Percentiles rank a stretch among this genome's conserved stretches.
Evolutionary conservation across 2,113 vertebrate species (phyloP).

Genomic region (Stomatorhinus ivindoensis): DNA sequence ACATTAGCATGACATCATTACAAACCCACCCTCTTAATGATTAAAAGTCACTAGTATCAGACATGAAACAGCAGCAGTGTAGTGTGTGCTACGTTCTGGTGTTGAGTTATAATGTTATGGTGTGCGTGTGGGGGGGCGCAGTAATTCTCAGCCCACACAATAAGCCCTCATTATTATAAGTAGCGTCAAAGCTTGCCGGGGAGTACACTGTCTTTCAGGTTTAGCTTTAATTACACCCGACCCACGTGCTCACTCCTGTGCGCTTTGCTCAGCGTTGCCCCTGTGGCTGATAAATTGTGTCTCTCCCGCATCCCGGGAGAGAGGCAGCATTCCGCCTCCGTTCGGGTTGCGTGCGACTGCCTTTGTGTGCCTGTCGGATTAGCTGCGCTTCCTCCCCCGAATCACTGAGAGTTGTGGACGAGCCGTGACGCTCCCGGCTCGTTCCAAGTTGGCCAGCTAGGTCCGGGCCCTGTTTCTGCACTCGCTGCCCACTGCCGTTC

Average conservation of each 20-base stretch:
- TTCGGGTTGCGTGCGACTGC: not conserved
- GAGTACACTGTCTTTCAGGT: not conserved
- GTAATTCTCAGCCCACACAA: not conserved
- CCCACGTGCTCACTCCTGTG: slow-evolving; percentile 2
- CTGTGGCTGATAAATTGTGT: slow-evolving; percentile 17
- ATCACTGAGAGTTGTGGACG: not conserved
- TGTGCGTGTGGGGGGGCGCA: not conserved
- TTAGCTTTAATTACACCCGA: slow-evolving; percentile 14
- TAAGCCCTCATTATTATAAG: slow-evolving; percentile 14
- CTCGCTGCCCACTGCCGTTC: not conserved
- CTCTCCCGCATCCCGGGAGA: slow-evolving; percentile 6
- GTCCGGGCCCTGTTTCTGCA: not conserved
- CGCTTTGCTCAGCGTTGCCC: not conserved
- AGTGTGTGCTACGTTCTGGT: not conserved
- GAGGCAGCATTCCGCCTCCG: not conserved
- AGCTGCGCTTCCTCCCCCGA: not conserved
- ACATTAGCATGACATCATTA: not conserved
- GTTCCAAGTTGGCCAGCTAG: not conserved
- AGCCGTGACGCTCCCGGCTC: not conserved
- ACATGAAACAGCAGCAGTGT: not conserved
- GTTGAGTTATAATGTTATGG: not conserved
- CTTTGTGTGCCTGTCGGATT: slow-evolving; percentile 8
- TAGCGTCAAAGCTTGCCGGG: not conserved
- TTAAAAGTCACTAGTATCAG: not conserved
- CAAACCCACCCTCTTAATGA: not conserved